Conservation (phyloP, 2,113 vertebrate species). For the Silurus meridionalis region DNA sequence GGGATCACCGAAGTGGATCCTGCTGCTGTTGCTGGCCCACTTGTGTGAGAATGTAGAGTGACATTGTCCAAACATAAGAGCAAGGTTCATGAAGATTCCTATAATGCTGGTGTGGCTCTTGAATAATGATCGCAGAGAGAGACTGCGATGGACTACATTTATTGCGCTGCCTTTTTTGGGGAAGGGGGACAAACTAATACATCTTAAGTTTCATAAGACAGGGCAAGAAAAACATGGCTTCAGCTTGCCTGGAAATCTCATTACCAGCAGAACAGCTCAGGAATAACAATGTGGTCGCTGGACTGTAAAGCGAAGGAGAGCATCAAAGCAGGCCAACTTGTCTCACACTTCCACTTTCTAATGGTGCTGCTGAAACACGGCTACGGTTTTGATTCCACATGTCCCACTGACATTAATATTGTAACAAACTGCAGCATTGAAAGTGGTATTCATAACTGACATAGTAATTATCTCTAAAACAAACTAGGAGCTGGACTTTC, state of each 20-base stretch:
- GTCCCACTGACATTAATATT: constrained; percentile 52
- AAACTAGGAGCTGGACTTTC: constrained; percentile 45
- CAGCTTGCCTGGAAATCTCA: constrained; percentile 61
- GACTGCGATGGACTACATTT: constrained; percentile 28
- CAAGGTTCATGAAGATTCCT: neutral
- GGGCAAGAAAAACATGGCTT: constrained; percentile 56
- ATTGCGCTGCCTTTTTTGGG: constrained; percentile 27
- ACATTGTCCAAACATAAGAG: constrained; percentile 2
- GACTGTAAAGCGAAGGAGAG: constrained; percentile 54
- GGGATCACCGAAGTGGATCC: constrained; percentile 20
- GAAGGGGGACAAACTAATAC: constrained; percentile 27
- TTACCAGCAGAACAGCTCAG: constrained; percentile 58
- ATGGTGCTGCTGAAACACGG: constrained; percentile 32
- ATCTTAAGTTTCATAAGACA: constrained; percentile 59
- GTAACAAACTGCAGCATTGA: constrained; percentile 49
- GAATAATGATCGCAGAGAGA: constrained; percentile 29
- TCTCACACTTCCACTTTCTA: constrained; percentile 39
- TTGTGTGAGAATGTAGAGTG: constrained; percentile 2
- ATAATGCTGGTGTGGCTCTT: constrained; percentile 8
- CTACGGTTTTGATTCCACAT: constrained; percentile 48
- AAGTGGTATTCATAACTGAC: constrained; percentile 42
- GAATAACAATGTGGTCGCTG: constrained; percentile 59
- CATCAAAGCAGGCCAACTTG: constrained; percentile 45
- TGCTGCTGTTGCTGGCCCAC: neutral
- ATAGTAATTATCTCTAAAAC: constrained; percentile 51